phyloP scores from a whole-genome alignment of 2,797 vertebrate genomes.

The Gallinago solitaria region DNA sequence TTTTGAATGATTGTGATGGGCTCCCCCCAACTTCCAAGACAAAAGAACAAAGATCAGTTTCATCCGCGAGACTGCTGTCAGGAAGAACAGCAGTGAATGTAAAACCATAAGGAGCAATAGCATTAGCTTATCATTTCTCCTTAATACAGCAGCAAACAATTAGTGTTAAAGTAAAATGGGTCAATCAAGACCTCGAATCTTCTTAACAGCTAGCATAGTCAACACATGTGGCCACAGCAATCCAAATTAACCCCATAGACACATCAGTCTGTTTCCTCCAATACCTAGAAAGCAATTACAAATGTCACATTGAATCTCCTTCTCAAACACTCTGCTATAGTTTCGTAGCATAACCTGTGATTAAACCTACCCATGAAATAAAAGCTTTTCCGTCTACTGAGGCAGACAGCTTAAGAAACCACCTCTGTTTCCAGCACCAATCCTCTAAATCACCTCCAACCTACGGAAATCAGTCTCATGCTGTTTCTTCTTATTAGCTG shows the following conservation, averaged over 20 bases:
- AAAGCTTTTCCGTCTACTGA: background rate
- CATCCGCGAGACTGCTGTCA: background rate
- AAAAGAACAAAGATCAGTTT: conserved; percentile 51
- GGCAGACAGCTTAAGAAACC: background rate
- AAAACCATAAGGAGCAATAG: background rate
- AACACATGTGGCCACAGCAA: conserved; percentile 32
- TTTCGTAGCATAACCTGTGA: background rate
- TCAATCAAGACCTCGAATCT: conserved; percentile 56
- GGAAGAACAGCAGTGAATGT: background rate
- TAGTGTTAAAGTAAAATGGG: conserved; percentile 55
- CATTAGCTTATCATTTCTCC: conserved; percentile 38
- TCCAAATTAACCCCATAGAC: conserved; percentile 41
- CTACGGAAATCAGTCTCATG: background rate
- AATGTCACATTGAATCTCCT: background rate
- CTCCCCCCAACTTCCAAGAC: background rate
- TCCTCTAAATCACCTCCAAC: background rate
- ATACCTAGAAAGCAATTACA: conserved; percentile 38
- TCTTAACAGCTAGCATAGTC: conserved; percentile 41
- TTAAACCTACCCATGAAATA: conserved; percentile 15
- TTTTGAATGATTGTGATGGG: background rate
- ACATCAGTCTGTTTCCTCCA: background rate
- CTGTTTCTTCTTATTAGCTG: background rate
- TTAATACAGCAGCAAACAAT: conserved; percentile 50
- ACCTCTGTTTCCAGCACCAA: background rate
- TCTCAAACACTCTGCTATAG: background rate